Percentiles rank a stretch among this genome's conserved stretches.
phyloP scores from a whole-genome alignment of 2,888 invertebrate genomes.

The Xestia sexstrigata region DNA sequence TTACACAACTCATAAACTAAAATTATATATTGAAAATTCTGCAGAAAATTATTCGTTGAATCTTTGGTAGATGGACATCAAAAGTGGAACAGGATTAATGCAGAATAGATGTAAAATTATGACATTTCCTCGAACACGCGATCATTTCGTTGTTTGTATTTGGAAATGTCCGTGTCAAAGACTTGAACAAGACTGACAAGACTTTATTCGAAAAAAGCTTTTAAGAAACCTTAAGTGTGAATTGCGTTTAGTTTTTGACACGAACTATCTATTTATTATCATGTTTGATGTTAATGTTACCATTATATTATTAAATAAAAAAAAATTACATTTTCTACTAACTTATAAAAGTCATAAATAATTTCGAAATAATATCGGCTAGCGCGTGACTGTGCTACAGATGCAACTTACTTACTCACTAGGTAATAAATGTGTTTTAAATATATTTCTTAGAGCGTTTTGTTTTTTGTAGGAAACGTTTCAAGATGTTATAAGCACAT shows the following conservation, averaged over 20 bases:
- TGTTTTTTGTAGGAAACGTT: background rate
- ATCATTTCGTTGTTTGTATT: background rate
- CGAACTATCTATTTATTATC: conserved; percentile 4
- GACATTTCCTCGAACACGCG: background rate
- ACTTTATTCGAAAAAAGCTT: background rate
- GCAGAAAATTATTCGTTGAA: background rate
- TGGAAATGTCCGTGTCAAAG: background rate
- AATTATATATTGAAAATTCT: background rate
- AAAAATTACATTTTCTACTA: conserved; percentile 36
- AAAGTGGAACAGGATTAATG: background rate
- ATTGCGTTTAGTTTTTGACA: conserved; percentile 26
- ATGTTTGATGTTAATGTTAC: background rate
- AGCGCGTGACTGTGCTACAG: conserved; percentile 33
- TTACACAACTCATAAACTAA: background rate
- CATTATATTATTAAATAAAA: conserved; percentile 9
- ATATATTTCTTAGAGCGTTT: conserved; percentile 8
- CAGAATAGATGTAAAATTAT: background rate
- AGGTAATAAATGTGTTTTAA: conserved; percentile 12
- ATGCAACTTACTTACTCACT: conserved; percentile 12
- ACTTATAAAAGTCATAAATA: conserved; percentile 41
- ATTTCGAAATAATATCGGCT: conserved; percentile 8
- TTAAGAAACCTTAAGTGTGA: conserved; percentile 9
- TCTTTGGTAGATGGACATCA: background rate
- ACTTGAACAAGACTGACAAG: background rate
- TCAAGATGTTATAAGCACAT: conserved; percentile 4